phyloP scores from a whole-genome alignment of 2,113 vertebrate genomes.

The Castor canadensis region DNA sequence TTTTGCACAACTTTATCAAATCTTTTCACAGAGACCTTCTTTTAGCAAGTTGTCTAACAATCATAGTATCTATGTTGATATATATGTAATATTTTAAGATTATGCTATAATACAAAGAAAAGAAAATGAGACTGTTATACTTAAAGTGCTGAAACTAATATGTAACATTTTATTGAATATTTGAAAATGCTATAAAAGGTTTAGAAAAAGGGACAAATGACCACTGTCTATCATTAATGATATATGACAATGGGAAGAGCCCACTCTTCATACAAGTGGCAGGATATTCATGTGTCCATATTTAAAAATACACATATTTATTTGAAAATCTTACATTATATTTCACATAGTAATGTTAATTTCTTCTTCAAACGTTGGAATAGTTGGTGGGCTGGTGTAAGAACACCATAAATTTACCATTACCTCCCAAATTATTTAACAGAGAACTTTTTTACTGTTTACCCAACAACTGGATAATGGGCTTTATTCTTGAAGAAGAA shows the following conservation, averaged over 20 bases:
- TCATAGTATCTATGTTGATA: not conserved
- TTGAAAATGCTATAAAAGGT: slow-evolving; percentile 11
- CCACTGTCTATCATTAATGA: not conserved
- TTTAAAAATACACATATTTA: slow-evolving; percentile 39
- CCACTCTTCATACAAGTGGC: not conserved
- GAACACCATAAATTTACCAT: not conserved
- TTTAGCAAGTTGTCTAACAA: slow-evolving; percentile 48
- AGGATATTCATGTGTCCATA: not conserved
- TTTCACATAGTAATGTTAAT: not conserved
- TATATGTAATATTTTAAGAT: slow-evolving; percentile 6
- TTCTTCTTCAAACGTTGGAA: slow-evolving; percentile 25
- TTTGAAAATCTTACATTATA: slow-evolving; percentile 4
- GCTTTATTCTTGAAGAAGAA: not conserved
- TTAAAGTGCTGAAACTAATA: not conserved
- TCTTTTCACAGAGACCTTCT: not conserved
- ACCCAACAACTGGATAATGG: slow-evolving; percentile 2
- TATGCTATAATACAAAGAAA: not conserved
- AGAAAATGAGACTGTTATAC: not conserved
- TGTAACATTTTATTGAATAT: not conserved
- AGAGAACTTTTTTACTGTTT: slow-evolving; percentile 17
- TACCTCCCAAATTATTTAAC: not conserved
- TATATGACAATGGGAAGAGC: not conserved
- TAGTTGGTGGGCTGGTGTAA: not conserved
- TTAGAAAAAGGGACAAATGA: not conserved
- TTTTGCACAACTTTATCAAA: slow-evolving; percentile 9